These are phyloP conservation scores for Coecobrya sp. DNA, from an alignment of 2,888 invertebrate species.

Conservation along the genomic window DNA sequence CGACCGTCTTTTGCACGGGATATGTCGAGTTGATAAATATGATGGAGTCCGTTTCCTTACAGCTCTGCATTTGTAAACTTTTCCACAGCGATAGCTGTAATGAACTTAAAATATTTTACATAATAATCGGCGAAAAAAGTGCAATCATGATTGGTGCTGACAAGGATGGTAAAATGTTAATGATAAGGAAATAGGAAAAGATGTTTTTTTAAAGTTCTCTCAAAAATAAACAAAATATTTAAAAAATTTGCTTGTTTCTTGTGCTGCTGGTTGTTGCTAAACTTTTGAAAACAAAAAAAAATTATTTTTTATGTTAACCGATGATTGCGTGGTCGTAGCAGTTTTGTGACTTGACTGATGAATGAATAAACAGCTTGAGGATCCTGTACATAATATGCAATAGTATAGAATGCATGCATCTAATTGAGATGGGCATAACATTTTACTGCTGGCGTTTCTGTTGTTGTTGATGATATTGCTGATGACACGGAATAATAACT, in stretches of 20 bases:
- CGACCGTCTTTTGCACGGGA: too few relatives aligned
- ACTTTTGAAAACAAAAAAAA: conserved; percentile 25
- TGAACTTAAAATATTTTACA: background rate
- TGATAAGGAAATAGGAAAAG: conserved; percentile 1
- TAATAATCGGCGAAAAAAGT: background rate
- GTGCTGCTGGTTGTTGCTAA: background rate
- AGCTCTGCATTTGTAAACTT: too few relatives aligned
- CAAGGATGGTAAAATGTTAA: background rate
- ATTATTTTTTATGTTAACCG: background rate
- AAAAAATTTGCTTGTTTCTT: background rate
- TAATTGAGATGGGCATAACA: conserved; percentile 1
- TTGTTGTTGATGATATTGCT: conserved; percentile 3
- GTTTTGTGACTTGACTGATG: conserved; percentile 34
- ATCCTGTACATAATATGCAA: too few relatives aligned
- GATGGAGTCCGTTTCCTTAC: too few relatives aligned
- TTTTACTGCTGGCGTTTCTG: conserved; percentile 17
- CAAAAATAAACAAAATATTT: conserved; percentile 9
- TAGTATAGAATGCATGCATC: background rate
- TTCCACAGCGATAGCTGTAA: background rate
- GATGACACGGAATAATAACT: conserved; percentile 3
- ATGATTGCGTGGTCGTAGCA: background rate
- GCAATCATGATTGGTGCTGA: background rate
- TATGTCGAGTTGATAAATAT: too few relatives aligned
- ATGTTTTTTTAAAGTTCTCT: background rate
- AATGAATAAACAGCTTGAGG: background rate